Evolutionary conservation across 1,140 invertebrate genomes (phyloP), one percentile per base, ranked within the genome.

Genomic region (Lethrus apterus): DNA sequence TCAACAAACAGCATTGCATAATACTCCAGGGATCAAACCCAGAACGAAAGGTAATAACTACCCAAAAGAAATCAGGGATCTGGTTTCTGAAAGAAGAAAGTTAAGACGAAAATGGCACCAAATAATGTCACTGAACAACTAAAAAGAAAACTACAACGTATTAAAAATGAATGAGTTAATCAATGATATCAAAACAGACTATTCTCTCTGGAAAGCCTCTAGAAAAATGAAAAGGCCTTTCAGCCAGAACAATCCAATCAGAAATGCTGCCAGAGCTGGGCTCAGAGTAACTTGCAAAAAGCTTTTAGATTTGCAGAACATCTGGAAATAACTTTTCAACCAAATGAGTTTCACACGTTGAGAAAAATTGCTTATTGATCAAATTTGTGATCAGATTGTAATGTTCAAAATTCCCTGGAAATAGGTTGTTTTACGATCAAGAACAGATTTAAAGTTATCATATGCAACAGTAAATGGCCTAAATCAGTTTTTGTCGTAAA

Each of bases 221-320:
- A 57, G 48, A 33, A 20, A 48, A 23, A 15, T 55, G 3, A 52
- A 44, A 30, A 29, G 30, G 14, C 43, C 45, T 15, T 42, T 40
- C 9, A 1, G 23, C 7, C 20, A 46, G 9, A 38, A 34, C 14
- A 35, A 35, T 8, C 48, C 49, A 13, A 35, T 59, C 3, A 51
- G 20, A 23, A 47, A 52, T 18, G 1, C 5, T 15, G 41, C 54
- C 40, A 41, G 44, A 30, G 8, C 2, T 52, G 38, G 20, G 13
- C 5, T 23, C 21, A 34, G 7, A 34, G 32, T 8, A 14, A 24
- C 8, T 7, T 23, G 4, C 19, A 41, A 11, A 10, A 41, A 9
- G 23, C 8, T 13, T 15, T 14, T 13, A 26, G 18, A 23, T 24
- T 24, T 24, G 23, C 23, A 23, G 20, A 26, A 23, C n/a, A 26